Conservation (phyloP, 2,797 vertebrate species). For the Prunella strophiata region DNA sequence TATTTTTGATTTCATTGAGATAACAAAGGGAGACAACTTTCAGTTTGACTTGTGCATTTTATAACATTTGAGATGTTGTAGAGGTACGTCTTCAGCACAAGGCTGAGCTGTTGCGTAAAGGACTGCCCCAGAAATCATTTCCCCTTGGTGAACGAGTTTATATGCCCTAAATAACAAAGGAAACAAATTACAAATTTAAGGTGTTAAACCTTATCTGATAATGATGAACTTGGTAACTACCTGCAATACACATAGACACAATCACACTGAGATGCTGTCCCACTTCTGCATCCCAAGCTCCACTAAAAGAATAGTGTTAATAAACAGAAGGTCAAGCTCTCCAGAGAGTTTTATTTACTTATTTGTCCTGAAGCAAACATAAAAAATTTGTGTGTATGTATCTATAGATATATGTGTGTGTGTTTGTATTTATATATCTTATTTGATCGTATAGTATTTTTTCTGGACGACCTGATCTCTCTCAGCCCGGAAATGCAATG, state of each 20-base stretch:
- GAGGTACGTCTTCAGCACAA: background rate
- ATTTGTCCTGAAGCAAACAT: background rate
- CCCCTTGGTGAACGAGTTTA: background rate
- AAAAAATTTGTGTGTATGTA: background rate
- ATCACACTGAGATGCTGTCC: background rate
- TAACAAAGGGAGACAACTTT: background rate
- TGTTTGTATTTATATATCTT: background rate
- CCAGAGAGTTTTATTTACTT: background rate
- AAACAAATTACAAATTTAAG: background rate
- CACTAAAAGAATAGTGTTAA: background rate
- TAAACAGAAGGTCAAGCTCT: background rate
- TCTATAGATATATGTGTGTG: no score
- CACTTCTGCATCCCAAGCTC: background rate
- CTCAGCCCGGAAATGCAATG: background rate
- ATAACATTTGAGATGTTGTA: background rate
- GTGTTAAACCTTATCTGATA: background rate
- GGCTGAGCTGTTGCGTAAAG: background rate
- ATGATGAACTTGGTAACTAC: background rate
- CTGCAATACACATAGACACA: fast-evolving
- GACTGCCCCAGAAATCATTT: background rate
- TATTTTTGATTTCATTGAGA: background rate
- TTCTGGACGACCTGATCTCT: background rate
- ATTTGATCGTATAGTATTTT: background rate
- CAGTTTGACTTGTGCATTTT: background rate
- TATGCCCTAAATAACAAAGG: background rate